These are phyloP conservation scores for Onychomys arenicola DNA, from an alignment of 2,797 vertebrate species.

Conservation along the genomic window DNA sequence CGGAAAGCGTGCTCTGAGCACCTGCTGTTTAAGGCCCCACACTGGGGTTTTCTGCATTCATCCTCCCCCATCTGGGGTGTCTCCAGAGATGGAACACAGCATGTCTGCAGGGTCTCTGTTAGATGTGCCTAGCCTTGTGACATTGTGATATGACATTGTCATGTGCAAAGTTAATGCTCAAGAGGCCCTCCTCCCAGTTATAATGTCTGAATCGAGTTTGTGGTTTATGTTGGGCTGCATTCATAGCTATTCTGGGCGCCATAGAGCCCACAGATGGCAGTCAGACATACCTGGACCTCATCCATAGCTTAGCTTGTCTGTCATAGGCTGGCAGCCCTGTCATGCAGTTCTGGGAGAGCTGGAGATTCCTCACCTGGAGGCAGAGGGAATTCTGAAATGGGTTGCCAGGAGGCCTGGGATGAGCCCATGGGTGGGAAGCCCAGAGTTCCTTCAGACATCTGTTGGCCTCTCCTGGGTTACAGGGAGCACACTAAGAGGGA, in stretches of 20 bases:
- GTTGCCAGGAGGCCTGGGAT: too few relatives aligned
- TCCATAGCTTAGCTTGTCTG: fast-evolving
- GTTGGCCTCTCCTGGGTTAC: fast-evolving
- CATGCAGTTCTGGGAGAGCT: not conserved
- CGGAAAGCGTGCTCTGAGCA: fast-evolving
- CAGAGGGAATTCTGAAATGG: fast-evolving
- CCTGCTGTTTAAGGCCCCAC: fast-evolving
- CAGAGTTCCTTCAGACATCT: not conserved
- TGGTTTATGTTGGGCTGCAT: not conserved
- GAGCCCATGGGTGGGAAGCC: fast-evolving
- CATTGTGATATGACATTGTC: not conserved
- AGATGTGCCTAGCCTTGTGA: not conserved
- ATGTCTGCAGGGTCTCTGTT: not conserved
- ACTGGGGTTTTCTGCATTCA: fast-evolving
- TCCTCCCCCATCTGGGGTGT: fast-evolving
- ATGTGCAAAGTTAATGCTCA: not conserved
- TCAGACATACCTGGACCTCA: not conserved
- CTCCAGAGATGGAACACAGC: fast-evolving
- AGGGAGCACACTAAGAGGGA: fast-evolving
- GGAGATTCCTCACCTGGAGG: not conserved
- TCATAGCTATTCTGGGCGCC: not conserved
- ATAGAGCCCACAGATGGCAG: not conserved
- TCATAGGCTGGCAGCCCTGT: fast-evolving
- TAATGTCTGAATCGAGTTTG: not conserved
- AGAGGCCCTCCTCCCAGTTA: not conserved